A percentile compares a stretch with the other conserved stretches of the same genome.
These are phyloP conservation scores for Takifugu flavidus DNA, from an alignment of 2,113 vertebrate genomes.

Conservation along the genomic window DNA sequence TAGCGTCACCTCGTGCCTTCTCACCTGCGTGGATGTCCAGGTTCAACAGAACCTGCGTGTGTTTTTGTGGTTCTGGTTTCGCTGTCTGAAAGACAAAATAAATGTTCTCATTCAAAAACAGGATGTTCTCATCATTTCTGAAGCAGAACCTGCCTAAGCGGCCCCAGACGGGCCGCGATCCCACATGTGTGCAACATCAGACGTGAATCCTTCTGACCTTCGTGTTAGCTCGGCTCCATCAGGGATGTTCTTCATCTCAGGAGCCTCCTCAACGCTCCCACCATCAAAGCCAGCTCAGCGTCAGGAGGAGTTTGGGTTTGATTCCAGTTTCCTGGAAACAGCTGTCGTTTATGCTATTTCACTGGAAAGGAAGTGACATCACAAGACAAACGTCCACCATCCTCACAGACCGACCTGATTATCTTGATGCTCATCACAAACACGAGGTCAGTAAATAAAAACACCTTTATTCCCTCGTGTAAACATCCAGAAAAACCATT, in stretches of 20 bases:
- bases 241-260: background rate
- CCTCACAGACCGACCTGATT: too few species aligned
- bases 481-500: too few species aligned
- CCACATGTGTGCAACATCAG: slow-evolving; percentile 19
- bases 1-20: too few species aligned
- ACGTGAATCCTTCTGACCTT: background rate
- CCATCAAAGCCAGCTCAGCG: background rate
- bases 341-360: too few species aligned
- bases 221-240: background rate
- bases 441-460: too few species aligned
- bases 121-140: slow-evolving; percentile 24
- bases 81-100: background rate
- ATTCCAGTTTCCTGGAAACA: background rate
- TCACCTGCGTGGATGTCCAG: background rate
- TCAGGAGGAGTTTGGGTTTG: slow-evolving; percentile 5
- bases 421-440: too few species aligned
- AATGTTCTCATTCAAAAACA: slow-evolving; percentile 15
- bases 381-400: slow-evolving; percentile 15
- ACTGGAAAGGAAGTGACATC: background rate
- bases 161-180: slow-evolving; percentile 6
- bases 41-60: too few species aligned
- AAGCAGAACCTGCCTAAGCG: slow-evolving; percentile 1
- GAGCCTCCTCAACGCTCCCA: too few species aligned
- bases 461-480: too few species aligned
- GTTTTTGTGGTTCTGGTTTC: background rate